Evolutionary conservation across 2,888 invertebrate species (phyloP), one percentile per base, ranked within the genome.

Genomic region (Xylota sylvarum): DNA sequence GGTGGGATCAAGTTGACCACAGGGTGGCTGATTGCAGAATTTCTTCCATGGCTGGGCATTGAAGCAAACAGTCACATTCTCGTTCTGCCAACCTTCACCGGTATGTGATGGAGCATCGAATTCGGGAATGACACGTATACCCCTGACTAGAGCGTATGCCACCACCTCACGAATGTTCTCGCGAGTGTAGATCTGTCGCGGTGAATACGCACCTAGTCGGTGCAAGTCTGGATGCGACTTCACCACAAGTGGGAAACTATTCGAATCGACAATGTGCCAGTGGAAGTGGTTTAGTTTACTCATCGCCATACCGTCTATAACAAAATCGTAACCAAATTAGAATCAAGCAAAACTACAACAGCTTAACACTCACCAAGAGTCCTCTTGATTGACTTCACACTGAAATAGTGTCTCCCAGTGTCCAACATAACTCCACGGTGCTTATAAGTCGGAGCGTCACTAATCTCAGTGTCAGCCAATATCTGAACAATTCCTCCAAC

Each of bases 261-360:
- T 97, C 48, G 96, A 96, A 92, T 98, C 98, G 0, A 96, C 96
- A 64, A 97, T 96, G 89, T 97, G 96, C 98, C 98, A 98, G 90
- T 98, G 98, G 93, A 98, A 96, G 0, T 96, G 96, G 91, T 98
- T 98, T 90, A 98, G 90, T 91, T 98, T 98, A 56, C 96, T 96
- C 89, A 95, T 94, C 0, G 96, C 95, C 97, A 98, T 97, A 0
- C 94, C 97, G 89, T 97, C 97, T 94, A 89, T 7, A 89, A 69
- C 46, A 12, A 35, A 48, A n/a, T 37, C 5, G 50, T 6, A 5
- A 0, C 12, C 2, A 9, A 23, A 7, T 23, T 12, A 23, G 10
- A 48, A 43, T 19, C 9, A 48, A 19, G 14, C 0, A 19, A 7
- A 30, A 9, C 46, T 2, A 12, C 5, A 12, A 0, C 40, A 14